Evolutionary conservation across 2,888 invertebrate genomes (phyloP).

Genomic region (Dione juno): DNA sequence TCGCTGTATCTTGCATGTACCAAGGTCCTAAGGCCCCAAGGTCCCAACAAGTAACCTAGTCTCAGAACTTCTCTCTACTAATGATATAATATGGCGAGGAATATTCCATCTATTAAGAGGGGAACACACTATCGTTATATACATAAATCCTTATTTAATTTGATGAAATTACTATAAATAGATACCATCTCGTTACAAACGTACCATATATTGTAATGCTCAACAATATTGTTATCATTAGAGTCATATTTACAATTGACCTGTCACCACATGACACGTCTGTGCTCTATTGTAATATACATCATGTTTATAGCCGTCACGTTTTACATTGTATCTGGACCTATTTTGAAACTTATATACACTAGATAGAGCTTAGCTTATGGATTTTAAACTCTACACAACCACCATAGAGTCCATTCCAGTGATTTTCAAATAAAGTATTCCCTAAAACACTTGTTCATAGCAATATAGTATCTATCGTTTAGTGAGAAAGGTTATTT

Average conservation of each 20-base stretch:
- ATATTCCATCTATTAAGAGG: too few species aligned
- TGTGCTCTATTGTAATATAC: slow-evolving; percentile 16
- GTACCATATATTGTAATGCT: not conserved
- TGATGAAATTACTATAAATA: not conserved
- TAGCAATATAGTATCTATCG: not conserved
- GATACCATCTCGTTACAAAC: not conserved
- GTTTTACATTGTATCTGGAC: slow-evolving; percentile 12
- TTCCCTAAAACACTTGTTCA: not conserved
- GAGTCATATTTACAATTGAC: slow-evolving; percentile 25
- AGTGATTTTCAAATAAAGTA: not conserved
- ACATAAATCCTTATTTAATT: too few species aligned
- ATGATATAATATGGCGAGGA: too few species aligned
- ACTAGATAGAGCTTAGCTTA: not conserved
- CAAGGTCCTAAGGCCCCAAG: too few species aligned
- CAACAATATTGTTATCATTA: slow-evolving; percentile 16
- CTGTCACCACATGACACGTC: slow-evolving; percentile 25
- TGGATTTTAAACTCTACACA: not conserved
- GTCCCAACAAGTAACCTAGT: too few species aligned
- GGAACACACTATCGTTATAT: too few species aligned
- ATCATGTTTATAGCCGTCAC: slow-evolving; percentile 26
- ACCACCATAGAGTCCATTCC: not conserved
- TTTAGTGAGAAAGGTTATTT: not conserved
- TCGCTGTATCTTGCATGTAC: too few species aligned
- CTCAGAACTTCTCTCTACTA: too few species aligned
- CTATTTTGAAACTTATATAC: slow-evolving; percentile 19